Percentiles rank a stretch among this genome's conserved stretches.
phyloP scores from a whole-genome alignment of 2,797 vertebrate species.

The Chloroceryle amazona region DNA sequence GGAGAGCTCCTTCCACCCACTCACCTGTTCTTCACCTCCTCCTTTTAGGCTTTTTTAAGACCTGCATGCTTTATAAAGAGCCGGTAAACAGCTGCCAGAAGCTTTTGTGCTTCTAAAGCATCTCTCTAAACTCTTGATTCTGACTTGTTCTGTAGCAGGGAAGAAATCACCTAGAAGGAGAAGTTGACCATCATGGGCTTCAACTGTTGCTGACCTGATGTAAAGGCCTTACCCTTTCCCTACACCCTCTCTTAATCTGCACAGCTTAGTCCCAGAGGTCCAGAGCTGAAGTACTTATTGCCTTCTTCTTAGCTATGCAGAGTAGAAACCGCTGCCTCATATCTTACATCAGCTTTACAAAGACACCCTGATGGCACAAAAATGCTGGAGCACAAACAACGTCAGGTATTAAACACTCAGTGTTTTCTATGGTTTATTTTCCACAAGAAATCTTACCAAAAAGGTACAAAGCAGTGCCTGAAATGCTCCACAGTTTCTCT shows the following conservation, averaged over 20 bases:
- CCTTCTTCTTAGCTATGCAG: accelerated
- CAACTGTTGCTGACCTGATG: not conserved
- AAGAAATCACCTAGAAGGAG: not conserved
- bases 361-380: accelerated
- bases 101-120: not conserved
- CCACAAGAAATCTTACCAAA: not conserved
- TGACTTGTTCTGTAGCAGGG: not conserved
- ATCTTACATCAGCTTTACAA: not conserved
- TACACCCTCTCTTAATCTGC: accelerated
- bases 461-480: not conserved
- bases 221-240: accelerated
- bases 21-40: accelerated
- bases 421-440: not conserved
- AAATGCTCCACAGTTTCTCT: not conserved
- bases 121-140: not conserved
- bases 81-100: not conserved
- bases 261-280: not conserved
- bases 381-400: not conserved
- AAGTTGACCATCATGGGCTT: accelerated
- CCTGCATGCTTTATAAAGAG: not conserved
- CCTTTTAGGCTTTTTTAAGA: too few species aligned
- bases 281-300: accelerated
- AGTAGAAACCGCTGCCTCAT: not conserved
- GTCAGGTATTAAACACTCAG: not conserved
- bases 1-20: not conserved